A percentile compares a stretch with the other conserved stretches of the same genome.
phyloP scores from a whole-genome alignment of 2,113 vertebrate genomes.

The Atrichornis clamosus region DNA sequence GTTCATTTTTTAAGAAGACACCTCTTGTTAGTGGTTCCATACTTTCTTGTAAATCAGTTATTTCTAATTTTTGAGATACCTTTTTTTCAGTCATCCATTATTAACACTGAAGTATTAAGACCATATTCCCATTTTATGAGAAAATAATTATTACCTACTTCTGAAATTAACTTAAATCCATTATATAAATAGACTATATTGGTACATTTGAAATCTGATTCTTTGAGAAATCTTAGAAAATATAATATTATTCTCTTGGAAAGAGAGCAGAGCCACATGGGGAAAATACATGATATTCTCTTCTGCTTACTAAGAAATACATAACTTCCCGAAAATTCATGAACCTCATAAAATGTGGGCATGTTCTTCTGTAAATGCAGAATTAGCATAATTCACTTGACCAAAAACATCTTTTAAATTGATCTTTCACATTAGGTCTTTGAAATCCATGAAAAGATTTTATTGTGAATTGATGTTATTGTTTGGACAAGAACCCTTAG shows the following conservation, averaged over 20 bases:
- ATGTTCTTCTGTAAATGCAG: background rate
- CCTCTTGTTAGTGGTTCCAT: background rate
- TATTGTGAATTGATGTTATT: background rate
- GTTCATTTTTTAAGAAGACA: background rate
- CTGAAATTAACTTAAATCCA: background rate
- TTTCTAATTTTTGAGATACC: background rate
- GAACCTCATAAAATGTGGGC: background rate
- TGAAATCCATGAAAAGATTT: background rate
- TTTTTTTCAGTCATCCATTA: background rate
- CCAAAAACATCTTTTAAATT: background rate
- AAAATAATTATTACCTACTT: background rate
- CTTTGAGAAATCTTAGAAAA: background rate
- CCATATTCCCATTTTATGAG: background rate
- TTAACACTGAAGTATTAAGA: background rate
- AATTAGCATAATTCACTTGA: background rate
- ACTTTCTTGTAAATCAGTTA: background rate
- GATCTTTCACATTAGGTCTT: background rate
- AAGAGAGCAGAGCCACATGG: fast-evolving
- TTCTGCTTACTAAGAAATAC: background rate
- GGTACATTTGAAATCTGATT: background rate
- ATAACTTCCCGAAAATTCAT: background rate
- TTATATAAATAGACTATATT: background rate
- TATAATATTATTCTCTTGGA: background rate
- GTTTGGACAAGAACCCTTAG: background rate
- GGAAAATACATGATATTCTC: background rate